Evolutionary conservation across 2,888 invertebrate genomes (phyloP), one percentile per base, ranked within the genome.

Genomic region (Clitarchus hookeri): DNA sequence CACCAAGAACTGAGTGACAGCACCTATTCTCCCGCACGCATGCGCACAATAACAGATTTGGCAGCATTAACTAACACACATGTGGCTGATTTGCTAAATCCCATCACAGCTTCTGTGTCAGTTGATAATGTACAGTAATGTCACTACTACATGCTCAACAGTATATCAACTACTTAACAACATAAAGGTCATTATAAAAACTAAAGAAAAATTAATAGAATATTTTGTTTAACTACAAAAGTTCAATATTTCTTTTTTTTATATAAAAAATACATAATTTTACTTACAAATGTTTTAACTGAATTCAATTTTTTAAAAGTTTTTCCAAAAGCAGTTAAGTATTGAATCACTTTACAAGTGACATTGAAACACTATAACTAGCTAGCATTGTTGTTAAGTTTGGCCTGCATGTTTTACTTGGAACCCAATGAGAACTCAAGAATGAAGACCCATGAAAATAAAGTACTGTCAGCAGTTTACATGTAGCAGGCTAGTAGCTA

Each of bases 11-110:
- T 48, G 48, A 48, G 8, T 16, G 16, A 48, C 16, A 13, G 11
- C 48, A 65, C 19, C 16, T 1, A 65, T 23, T 65, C 65, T 65
- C 19, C 19, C 6, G n/a, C 65, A 53, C 53, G 6, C 2, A 53
- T 53, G 53, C 53, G 6, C 12, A 19, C 65, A 65, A 23, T n/a
- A 65, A 65, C 0, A 8, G 36, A 36, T 36, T 36, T 36, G 36
- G 36, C 36, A 36, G 36, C n/a, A n/a, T 23, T n/a, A 23, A 65
- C 23, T 16, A 19, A 23, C 65, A 65, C 65, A 65, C 65, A 65
- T n/a, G n/a, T n/a, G 65, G n/a, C 65, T 65, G 65, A 65, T 65
- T 65, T 65, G 65, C n/a, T 65, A 19, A 53, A n/a, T 65, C 65
- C 65, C 3, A 65, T 23, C 65, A 65, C 65, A 65, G 65, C 65